Evolutionary conservation across 2,113 vertebrate species (phyloP), one percentile per base, ranked within the genome.

Genomic region (Varanus komodoensis): DNA sequence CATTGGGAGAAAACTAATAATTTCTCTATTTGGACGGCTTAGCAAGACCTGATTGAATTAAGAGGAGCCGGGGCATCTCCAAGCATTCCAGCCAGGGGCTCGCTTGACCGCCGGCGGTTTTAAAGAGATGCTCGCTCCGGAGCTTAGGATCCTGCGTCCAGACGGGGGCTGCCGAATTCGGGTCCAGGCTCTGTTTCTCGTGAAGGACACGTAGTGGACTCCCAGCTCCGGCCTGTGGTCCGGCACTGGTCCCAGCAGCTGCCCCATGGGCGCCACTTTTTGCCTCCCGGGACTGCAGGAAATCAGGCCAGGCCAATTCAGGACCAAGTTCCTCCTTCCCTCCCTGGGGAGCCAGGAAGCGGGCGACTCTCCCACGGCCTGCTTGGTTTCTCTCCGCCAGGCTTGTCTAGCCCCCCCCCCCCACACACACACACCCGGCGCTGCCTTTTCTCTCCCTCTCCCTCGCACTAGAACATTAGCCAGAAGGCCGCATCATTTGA

Each of bases 11-110:
- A 97, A 97, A 97, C 97, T 97, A 96, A 94, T 97, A 96, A 97
- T 98, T 97, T 97, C 97, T 97, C 97, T 93, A 97, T 97, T 97
- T 97, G 96, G 95, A 95, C 95, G 86, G 57, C 95, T 96, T 97
- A 96, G 94, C 84, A 94, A 96, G 97, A 93, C 91, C 92, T 97
- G 96, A 97, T 96, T 96, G 96, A 97, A 96, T 97, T 97, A 97
- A 93, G 90, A 94, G 92, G 94, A 94, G 93, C 92, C 38, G 19
- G 17, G 67, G 88, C 94, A 74, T 85, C 94, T 92, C 81, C 88
- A 91, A 95, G 82, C 71, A 71, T 94, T 86, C 89, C 80, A 74
- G 38, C 2, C 4, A 67, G 57, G 52, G 44, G 89, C 50, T 68
- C 2, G 86, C 87, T 94, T 95, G 96, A 94, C 96, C 96, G 91